Conservation (phyloP, 2,113 vertebrate genomes). For the Halichoeres trimaculatus region DNA sequence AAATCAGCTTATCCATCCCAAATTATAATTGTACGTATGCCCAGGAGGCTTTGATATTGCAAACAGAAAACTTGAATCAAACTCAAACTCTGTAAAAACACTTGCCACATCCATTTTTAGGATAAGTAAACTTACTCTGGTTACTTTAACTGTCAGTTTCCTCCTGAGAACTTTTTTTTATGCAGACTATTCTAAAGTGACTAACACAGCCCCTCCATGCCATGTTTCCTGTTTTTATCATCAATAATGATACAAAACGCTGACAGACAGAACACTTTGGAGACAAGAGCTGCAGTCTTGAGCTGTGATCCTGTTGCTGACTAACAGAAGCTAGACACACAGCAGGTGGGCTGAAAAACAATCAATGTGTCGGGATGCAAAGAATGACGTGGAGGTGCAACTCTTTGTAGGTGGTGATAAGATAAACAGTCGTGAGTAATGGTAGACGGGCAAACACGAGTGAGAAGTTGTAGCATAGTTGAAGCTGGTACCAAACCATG, state of each 20-base stretch:
- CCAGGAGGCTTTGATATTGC: too few species aligned
- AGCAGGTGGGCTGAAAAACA: neutral
- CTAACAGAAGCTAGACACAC: neutral
- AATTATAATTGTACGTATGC: too few species aligned
- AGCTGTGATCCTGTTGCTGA: constrained; percentile 10
- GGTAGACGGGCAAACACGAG: neutral
- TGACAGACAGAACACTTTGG: constrained; percentile 12
- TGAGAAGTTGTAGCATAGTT: neutral
- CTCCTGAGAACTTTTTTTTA: neutral
- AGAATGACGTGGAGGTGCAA: neutral
- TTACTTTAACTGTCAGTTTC: neutral
- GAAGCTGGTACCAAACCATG: neutral
- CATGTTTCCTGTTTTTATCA: constrained; percentile 4
- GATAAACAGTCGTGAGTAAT: neutral
- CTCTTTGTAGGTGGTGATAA: neutral
- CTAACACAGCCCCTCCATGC: neutral
- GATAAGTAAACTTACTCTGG: too few species aligned
- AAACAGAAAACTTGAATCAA: too few species aligned
- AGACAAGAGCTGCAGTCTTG: neutral
- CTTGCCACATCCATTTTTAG: too few species aligned
- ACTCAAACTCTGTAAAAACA: too few species aligned
- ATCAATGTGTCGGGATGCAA: neutral
- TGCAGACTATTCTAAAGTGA: constrained; percentile 22
- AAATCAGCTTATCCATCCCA: too few species aligned
- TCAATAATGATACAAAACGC: constrained; percentile 3